Evolutionary conservation across 2,113 vertebrate genomes (phyloP).

Genomic region (Cettia cetti): DNA sequence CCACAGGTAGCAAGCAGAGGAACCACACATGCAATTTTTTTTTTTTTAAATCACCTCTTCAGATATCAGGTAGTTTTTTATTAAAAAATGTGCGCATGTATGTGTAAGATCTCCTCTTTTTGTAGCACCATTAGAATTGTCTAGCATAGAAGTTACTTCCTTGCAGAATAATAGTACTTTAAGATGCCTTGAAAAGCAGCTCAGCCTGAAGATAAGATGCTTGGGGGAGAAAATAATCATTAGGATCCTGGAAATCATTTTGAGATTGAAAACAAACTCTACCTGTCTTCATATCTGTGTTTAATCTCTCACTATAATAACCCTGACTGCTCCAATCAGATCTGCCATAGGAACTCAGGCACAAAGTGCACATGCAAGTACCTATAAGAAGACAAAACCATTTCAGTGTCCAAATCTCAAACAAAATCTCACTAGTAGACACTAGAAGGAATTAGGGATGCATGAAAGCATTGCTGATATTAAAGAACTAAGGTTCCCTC

Average conservation of each 20-base stretch:
- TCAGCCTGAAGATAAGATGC: not conserved
- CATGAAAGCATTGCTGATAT: not conserved
- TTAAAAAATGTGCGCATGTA: accelerated
- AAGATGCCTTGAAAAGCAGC: not conserved
- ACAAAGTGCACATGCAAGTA: not conserved
- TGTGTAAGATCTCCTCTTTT: not conserved
- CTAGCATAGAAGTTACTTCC: not conserved
- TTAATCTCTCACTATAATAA: not conserved
- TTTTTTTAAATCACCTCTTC: not conserved
- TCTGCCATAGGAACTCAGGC: not conserved
- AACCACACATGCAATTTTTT: no score
- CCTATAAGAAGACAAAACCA: not conserved
- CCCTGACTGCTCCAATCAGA: not conserved
- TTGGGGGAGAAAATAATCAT: not conserved
- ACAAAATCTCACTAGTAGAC: not conserved
- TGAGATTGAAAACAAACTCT: not conserved
- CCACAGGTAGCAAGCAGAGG: not conserved
- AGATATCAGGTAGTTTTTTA: not conserved
- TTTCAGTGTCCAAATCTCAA: not conserved
- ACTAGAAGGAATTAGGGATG: not conserved
- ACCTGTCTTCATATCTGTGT: not conserved
- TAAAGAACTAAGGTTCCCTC: not conserved
- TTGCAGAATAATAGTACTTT: not conserved
- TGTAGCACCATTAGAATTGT: not conserved
- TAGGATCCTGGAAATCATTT: not conserved